Conservation (phyloP, 2,888 invertebrate species). For the Lamproptera curius region DNA sequence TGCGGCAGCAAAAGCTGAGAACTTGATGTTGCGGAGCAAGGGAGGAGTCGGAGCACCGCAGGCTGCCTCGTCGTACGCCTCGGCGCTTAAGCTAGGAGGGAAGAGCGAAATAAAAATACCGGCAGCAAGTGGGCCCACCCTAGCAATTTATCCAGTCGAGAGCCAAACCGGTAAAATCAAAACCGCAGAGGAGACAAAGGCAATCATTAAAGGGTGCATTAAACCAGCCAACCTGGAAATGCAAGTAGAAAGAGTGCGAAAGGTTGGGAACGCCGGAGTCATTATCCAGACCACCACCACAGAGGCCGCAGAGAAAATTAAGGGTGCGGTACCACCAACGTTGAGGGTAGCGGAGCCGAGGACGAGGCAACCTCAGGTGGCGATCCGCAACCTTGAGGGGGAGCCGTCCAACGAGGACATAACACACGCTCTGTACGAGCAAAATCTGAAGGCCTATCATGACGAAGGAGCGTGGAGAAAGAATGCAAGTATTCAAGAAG, state of each 20-base stretch:
- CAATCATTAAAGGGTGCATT: background rate
- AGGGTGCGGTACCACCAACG: background rate
- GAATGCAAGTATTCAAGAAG: background rate
- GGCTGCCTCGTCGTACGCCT: no score
- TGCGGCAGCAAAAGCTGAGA: background rate
- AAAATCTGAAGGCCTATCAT: conserved; percentile 16
- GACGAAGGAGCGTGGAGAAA: background rate
- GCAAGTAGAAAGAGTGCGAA: background rate
- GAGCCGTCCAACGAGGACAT: background rate
- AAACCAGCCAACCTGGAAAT: background rate
- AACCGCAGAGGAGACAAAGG: conserved; percentile 2
- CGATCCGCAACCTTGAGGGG: background rate
- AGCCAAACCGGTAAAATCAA: background rate
- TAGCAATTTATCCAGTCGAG: background rate
- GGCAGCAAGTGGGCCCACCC: background rate
- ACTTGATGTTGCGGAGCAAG: no score
- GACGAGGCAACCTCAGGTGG: background rate
- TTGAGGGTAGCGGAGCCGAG: conserved; percentile 11
- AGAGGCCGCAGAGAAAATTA: background rate
- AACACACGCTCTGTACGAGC: conserved; percentile 2
- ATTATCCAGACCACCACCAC: conserved; percentile 3
- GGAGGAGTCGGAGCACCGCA: no score
- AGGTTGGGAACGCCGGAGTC: background rate
- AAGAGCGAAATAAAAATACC: background rate
- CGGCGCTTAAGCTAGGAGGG: background rate